Percentiles rank a stretch among this genome's conserved stretches.
These are phyloP conservation scores for Pogonophryne albipinna DNA, from an alignment of 2,797 vertebrate genomes.

Conservation along the genomic window DNA sequence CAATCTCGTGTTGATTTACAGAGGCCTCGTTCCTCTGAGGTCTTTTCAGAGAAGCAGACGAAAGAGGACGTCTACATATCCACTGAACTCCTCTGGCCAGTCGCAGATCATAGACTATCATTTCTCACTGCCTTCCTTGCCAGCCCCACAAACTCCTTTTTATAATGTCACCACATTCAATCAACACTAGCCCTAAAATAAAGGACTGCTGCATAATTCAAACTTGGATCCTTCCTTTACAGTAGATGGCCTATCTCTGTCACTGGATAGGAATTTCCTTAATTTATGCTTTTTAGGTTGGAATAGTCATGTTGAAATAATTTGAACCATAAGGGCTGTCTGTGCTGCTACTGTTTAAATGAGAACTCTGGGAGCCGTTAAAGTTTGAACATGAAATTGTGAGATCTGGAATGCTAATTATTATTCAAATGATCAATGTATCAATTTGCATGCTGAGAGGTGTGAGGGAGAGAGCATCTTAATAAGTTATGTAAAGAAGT, in stretches of 20 bases:
- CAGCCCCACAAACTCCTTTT: slow-evolving; percentile 56
- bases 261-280: slow-evolving; percentile 81
- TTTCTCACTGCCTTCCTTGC: slow-evolving; percentile 58
- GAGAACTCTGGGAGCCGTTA: slow-evolving; percentile 75
- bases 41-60: slow-evolving; percentile 66
- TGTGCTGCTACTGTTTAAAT: slow-evolving; percentile 81
- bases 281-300: slow-evolving; percentile 82
- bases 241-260: slow-evolving; percentile 76
- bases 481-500: slow-evolving; percentile 78
- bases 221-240: slow-evolving; percentile 67
- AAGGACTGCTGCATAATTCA: slow-evolving; percentile 73
- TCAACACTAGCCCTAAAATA: slow-evolving; percentile 78
- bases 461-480: slow-evolving; percentile 60
- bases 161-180: slow-evolving; percentile 75
- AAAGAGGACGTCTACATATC: slow-evolving; percentile 64
- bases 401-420: slow-evolving; percentile 85
- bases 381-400: slow-evolving; percentile 76
- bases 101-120: slow-evolving; percentile 64
- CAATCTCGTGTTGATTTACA: slow-evolving; percentile 75
- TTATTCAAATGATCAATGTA: slow-evolving; percentile 85
- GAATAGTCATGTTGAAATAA: slow-evolving; percentile 82
- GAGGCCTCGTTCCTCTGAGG: slow-evolving; percentile 57
- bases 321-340: slow-evolving; percentile 80
- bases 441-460: slow-evolving; percentile 82
- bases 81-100: slow-evolving; percentile 47